These are phyloP conservation scores for Nomia melanderi DNA, from an alignment of 1,140 invertebrate genomes.

Conservation along the genomic window DNA sequence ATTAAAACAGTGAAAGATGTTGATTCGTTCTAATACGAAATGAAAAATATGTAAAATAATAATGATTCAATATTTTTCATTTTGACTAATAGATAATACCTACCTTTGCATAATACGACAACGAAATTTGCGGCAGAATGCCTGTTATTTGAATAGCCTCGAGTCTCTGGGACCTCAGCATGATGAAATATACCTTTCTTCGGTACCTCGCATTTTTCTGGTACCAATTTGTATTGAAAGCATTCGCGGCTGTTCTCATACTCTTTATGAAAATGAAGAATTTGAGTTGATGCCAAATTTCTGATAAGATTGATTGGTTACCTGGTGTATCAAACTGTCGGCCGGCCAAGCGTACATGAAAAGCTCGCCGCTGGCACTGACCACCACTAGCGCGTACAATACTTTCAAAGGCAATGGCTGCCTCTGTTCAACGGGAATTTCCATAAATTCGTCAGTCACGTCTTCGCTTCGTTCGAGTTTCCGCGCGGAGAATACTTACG, in stretches of 20 bases:
- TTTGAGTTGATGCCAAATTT: not conserved
- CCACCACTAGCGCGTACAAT: slow-evolving; percentile 46
- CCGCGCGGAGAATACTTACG: slow-evolving; percentile 43
- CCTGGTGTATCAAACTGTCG: slow-evolving; percentile 47
- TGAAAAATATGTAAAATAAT: too few species aligned
- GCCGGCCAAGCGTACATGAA: slow-evolving; percentile 60
- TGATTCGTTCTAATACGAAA: too few species aligned
- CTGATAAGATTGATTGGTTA: not conserved
- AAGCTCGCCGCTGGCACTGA: slow-evolving; percentile 53
- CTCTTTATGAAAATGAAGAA: not conserved
- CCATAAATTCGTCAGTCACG: not conserved
- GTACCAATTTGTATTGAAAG: not conserved
- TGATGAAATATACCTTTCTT: not conserved
- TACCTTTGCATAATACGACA: not conserved
- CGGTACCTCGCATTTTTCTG: not conserved
- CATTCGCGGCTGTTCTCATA: not conserved
- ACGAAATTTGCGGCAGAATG: not conserved
- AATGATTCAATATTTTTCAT: too few species aligned
- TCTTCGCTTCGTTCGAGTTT: not conserved
- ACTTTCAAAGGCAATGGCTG: slow-evolving; percentile 55
- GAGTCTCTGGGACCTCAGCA: not conserved
- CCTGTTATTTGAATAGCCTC: not conserved
- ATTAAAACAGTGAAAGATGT: too few species aligned
- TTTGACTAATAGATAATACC: not conserved
- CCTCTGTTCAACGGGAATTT: slow-evolving; percentile 24